Conservation (phyloP, 2,113 vertebrate genomes). For the Raja brachyura region DNA sequence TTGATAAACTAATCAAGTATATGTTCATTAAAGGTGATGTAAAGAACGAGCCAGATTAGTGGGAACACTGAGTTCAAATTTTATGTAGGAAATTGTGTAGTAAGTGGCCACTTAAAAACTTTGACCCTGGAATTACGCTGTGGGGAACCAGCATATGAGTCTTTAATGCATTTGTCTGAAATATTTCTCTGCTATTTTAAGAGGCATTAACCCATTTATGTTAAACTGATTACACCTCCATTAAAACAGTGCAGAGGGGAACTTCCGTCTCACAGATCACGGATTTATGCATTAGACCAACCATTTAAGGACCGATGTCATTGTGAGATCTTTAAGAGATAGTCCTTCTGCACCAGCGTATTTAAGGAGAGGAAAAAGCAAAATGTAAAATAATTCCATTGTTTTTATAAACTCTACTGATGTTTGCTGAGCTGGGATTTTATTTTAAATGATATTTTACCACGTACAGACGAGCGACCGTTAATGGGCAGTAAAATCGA, state of each 20-base stretch:
- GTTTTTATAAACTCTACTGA: not conserved
- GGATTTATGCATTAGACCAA: not conserved
- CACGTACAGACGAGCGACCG: not conserved
- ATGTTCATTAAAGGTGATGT: constrained; percentile 33
- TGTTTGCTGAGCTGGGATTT: not conserved
- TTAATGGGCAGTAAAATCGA: not conserved
- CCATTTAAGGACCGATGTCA: not conserved
- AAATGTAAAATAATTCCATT: not conserved
- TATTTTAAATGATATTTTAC: not conserved
- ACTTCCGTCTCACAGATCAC: constrained; percentile 2
- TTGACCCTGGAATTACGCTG: constrained; percentile 24
- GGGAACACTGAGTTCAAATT: constrained; percentile 18
- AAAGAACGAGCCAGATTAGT: constrained; percentile 29
- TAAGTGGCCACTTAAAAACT: constrained; percentile 30
- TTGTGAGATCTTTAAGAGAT: not conserved
- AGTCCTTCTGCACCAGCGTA: not conserved
- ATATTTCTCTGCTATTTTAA: constrained; percentile 28
- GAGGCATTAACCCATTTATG: constrained; percentile 23
- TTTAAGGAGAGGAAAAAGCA: not conserved
- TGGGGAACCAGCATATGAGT: not conserved
- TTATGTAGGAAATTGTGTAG: constrained; percentile 24
- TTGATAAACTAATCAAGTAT: constrained; percentile 29
- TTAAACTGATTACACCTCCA: constrained; percentile 24
- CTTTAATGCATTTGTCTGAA: constrained; percentile 23
- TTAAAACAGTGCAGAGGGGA: constrained; percentile 28